Evolutionary conservation across 2,113 vertebrate species (phyloP), one percentile per base, ranked within the genome.

Genomic region (Setophaga petechia): DNA sequence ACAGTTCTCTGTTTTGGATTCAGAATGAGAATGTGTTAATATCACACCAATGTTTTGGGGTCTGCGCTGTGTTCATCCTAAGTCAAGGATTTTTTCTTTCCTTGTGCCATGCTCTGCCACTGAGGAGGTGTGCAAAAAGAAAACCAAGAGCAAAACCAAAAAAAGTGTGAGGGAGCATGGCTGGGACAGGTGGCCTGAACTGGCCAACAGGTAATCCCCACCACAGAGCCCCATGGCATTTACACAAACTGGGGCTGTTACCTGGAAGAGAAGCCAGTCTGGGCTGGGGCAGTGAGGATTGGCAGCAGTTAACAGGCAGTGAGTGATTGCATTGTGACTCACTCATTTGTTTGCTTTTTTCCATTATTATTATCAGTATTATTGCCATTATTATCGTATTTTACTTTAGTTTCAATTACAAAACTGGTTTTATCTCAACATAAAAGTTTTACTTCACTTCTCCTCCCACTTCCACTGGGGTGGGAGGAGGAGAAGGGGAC

Each of bases 331-430:
- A 30, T 16, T 25, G 13, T 51, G 24, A 43, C 17, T n/a, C 5
- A 43, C 17, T n/a, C 5, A 19, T 2, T 23, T 31, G 3, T 25
- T 28, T 5, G 21, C 2, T 2, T 1, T 7, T 63, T 20, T 4
- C 2, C 5, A 4, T 5, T 15, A 15, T 27, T 27, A 5, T 63
- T 21, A 37, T 14, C 47, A 49, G 47, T 14, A 49, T 15, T n/a
- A 23, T 23, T 33, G 12, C 9, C 7, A 24, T 49, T 41, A 23
- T 20, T 58, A 15, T 41, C 4, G 2, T 19, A 16, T 85, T 85
- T 49, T 47, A 47, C 10, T 47, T 28, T 7, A n/a, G 41, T 41
- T 75, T 49, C 24, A 49, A 30, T 41, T 43, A 17, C 30, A 75
- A 35, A 43, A 51, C 20, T 75, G 24, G 16, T 17, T 12, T 17